A percentile compares a stretch with the other conserved stretches of the same genome.
Conservation (phyloP, 37 sponge, comb jelly and placozoan genomes). For the Oscarella lobularis region DNA sequence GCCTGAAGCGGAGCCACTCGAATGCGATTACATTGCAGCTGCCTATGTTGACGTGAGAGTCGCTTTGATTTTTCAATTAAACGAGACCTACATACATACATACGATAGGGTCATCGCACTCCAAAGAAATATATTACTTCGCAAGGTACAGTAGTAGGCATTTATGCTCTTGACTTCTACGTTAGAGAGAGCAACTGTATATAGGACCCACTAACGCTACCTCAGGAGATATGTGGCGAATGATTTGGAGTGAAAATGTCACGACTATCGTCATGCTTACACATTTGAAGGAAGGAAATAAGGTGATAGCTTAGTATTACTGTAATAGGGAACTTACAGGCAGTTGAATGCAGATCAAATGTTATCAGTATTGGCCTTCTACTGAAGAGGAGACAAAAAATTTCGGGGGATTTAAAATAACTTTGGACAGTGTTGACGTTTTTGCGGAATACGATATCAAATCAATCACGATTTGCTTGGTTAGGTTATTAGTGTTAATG, state of each 20-base stretch:
- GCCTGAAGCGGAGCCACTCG: slow-evolving; percentile 5
- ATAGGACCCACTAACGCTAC: slow-evolving; percentile 48
- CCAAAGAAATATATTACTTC: slow-evolving; percentile 49
- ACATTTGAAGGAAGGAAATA: slow-evolving; percentile 36
- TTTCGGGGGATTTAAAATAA: no score
- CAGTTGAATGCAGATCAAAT: slow-evolving; percentile 11
- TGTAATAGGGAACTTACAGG: background rate
- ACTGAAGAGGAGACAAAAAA: background rate
- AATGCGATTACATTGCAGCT: slow-evolving; percentile 55
- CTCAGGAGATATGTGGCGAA: slow-evolving; percentile 49
- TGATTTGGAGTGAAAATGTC: slow-evolving; percentile 47
- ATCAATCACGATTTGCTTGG: no score
- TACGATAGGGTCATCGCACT: slow-evolving; percentile 34
- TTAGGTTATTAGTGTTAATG: no score
- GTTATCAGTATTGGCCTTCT: slow-evolving; percentile 41
- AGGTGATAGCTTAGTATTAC: slow-evolving; percentile 12
- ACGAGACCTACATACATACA: background rate
- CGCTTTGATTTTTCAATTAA: background rate
- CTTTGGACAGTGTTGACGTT: no score
- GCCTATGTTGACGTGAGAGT: slow-evolving; percentile 60
- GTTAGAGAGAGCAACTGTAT: no score
- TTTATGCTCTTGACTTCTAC: no score
- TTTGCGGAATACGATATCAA: no score
- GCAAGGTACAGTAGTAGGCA: no score
- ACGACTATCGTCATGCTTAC: slow-evolving; percentile 66